These are phyloP conservation scores for Agriopis leucophaearia DNA, from an alignment of 2,888 invertebrate genomes.

Conservation along the genomic window DNA sequence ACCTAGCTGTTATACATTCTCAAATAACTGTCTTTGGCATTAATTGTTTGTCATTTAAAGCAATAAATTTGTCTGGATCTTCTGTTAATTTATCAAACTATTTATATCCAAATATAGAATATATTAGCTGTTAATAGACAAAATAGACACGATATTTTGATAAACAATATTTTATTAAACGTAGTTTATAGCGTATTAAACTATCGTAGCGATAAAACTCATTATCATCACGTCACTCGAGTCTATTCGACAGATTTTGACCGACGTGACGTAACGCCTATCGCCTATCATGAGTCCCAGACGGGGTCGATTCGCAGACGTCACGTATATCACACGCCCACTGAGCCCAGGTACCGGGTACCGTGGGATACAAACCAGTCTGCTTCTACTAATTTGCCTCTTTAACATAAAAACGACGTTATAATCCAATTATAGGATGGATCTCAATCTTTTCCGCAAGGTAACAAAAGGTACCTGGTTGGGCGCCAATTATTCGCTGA, in stretches of 20 bases:
- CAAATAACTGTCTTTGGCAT: background rate
- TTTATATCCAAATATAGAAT: too few relatives aligned
- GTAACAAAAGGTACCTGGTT: conserved; percentile 13
- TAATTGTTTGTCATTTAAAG: background rate
- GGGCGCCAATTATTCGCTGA: conserved; percentile 29
- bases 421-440: conserved; percentile 38
- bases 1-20: background rate
- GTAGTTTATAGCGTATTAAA: too few relatives aligned
- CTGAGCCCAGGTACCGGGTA: background rate
- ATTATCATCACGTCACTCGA: background rate
- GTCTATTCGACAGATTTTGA: background rate
- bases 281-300: conserved; percentile 2
- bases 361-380: conserved; percentile 12
- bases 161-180: too few relatives aligned
- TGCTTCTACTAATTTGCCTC: conserved; percentile 16
- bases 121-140: background rate
- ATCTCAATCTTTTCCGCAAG: conserved; percentile 17
- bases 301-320: conserved; percentile 16
- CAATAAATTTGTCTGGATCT: background rate
- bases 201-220: background rate
- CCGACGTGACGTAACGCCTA: conserved; percentile 9
- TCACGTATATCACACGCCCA: conserved; percentile 15
- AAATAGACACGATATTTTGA: too few relatives aligned
- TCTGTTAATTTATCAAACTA: too few relatives aligned
- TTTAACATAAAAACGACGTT: conserved; percentile 33